A percentile compares a stretch with the other conserved stretches of the same genome.
Conservation (phyloP, 2,797 vertebrate genomes). For the Mormyrops attenuatus region DNA sequence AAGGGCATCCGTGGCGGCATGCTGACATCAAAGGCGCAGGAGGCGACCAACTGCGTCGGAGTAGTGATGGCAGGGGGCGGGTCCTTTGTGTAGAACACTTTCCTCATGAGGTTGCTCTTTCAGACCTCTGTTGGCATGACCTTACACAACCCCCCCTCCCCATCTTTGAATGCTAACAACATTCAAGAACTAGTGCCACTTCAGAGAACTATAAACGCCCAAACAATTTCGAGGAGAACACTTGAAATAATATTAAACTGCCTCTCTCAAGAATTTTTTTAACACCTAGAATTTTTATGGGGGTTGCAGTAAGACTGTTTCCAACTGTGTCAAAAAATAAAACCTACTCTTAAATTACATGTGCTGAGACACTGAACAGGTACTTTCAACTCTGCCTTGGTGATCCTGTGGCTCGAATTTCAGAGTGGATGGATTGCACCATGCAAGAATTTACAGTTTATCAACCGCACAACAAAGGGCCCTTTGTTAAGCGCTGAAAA, state of each 20-base stretch:
- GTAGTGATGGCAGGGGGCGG: slow-evolving; percentile 27
- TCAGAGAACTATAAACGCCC: not conserved
- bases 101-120: not conserved
- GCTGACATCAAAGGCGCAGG: slow-evolving; percentile 41
- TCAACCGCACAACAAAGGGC: not conserved
- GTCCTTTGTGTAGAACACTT: slow-evolving; percentile 5
- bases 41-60: slow-evolving; percentile 39
- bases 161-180: not conserved
- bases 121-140: not conserved
- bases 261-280: not conserved
- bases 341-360: not conserved
- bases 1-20: slow-evolving; percentile 38
- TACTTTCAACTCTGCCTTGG: not conserved
- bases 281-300: not conserved
- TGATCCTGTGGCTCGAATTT: not conserved
- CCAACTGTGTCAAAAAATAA: not conserved
- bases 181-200: not conserved
- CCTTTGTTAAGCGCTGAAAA: not conserved
- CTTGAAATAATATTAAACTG: not conserved
- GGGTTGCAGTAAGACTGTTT: not conserved
- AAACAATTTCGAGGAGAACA: not conserved
- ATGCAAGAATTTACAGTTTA: slow-evolving; percentile 2
- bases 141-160: not conserved
- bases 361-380: not conserved
- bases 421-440: not conserved